Base-by-base conservation (phyloP, 2,888 invertebrate genomes). In the Torymus texanus region DNA sequence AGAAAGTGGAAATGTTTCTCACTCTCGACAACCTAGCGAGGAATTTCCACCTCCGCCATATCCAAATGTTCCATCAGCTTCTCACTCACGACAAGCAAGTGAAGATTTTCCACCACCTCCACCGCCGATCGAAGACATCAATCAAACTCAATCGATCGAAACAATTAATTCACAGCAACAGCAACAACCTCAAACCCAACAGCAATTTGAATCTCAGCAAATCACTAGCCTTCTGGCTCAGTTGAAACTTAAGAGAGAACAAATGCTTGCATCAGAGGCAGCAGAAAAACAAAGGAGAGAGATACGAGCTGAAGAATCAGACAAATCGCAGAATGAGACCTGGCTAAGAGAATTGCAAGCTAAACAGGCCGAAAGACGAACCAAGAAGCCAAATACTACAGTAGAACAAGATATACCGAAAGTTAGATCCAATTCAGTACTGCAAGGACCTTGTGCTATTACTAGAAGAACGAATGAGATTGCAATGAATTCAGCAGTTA, bases 71-170 rank as follows among this genome's bases (percentile, higher is more conserved):
- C 93, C 93, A 83, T 95, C 96, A 0, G 94, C 93, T 0, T 93
- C 94, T 75, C 97, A 97, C 89, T 97, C 96, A 1, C 92, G 97
- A 67, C 97, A 97, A 89, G 94, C 95, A 0, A 97, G 96, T 88
- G 96, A 96, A 90, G 97, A 97, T 85, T 97, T 97, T 85, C 97
- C 97, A 67, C 96, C 96, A 5, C 96, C 96, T n/a, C 97, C 97
- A 0, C 94, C 95, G 0, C 95, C 95, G 0, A 92, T 95, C 66
- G 95, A 95, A 83, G 91, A 95, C 81, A 93, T 93, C 24, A 93
- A 93, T 0, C 90, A 80, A 51, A 66, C 58, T 74, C 80, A 81
- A 56, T 77, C 79, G 13, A 79, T 70, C 18, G 78, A 77, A 55
- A 82, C 65, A 77, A 51, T 72, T 50, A 79, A 59, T 41, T 16